Percentiles rank a stretch among this genome's conserved stretches.
phyloP scores from a whole-genome alignment of 2,113 vertebrate species.

The Rhabdomys dilectus region DNA sequence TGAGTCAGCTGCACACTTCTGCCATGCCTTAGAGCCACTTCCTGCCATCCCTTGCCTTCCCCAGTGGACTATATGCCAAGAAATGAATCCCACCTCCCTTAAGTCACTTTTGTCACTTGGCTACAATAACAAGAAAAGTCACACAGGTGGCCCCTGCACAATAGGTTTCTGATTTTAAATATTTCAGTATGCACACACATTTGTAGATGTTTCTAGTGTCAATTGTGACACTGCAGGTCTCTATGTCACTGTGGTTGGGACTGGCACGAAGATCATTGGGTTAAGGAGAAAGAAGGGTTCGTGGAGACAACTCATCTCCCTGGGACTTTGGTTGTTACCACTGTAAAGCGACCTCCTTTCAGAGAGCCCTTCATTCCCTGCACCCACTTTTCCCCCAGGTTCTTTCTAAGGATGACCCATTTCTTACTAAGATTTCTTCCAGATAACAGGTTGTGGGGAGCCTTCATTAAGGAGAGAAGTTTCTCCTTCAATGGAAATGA shows the following conservation, averaged over 20 bases:
- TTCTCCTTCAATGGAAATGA: slow-evolving; percentile 77
- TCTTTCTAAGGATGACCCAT: slow-evolving; percentile 79
- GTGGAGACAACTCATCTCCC: not conserved
- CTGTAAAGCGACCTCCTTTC: slow-evolving; percentile 63
- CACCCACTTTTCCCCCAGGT: not conserved
- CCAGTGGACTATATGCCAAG: not conserved
- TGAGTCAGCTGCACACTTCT: not conserved
- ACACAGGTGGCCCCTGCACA: not conserved
- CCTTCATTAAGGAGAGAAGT: slow-evolving; percentile 72
- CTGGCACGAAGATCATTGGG: not conserved
- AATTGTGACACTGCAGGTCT: not conserved
- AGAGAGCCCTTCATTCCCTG: not conserved
- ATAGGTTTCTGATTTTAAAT: not conserved
- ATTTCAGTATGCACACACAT: not conserved
- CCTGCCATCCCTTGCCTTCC: not conserved
- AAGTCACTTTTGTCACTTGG: not conserved
- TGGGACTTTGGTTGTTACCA: not conserved
- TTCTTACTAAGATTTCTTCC: slow-evolving; percentile 73
- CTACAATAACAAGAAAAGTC: not conserved
- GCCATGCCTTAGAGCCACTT: not conserved
- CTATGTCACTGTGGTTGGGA: not conserved
- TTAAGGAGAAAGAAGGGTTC: slow-evolving; percentile 21
- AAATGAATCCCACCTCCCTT: not conserved
- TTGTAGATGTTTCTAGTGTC: not conserved
- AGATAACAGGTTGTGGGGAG: slow-evolving; percentile 69